Evolutionary conservation across 2,888 invertebrate species (phyloP).

Genomic region (Bellardia bayeri): DNA sequence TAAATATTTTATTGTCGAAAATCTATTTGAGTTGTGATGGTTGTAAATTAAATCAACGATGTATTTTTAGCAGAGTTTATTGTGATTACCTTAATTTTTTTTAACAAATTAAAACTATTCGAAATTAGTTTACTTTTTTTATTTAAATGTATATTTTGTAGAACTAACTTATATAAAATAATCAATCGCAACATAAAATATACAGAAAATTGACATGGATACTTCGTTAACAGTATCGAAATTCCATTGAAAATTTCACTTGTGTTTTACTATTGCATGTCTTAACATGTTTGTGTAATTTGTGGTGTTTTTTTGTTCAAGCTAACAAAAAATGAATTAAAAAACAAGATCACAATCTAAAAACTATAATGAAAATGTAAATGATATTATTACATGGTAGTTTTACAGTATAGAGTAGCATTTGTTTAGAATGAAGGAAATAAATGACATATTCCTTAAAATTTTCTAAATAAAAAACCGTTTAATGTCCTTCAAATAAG

Average conservation of each 20-base stretch:
- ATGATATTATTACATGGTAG: conserved; percentile 36
- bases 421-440: conserved; percentile 48
- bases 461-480: conserved; percentile 71
- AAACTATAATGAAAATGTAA: conserved; percentile 53
- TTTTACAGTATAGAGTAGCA: conserved; percentile 44
- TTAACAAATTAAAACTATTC: conserved; percentile 12
- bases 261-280: conserved; percentile 27
- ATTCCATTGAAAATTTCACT: conserved; percentile 36
- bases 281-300: conserved; percentile 27
- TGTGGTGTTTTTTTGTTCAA: conserved; percentile 48
- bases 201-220: conserved; percentile 49
- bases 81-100: not conserved
- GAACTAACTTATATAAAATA: conserved; percentile 64
- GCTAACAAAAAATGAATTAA: conserved; percentile 35
- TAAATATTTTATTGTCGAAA: too few relatives aligned
- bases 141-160: conserved; percentile 58
- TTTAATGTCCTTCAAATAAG: conserved; percentile 52
- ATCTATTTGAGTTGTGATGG: too few relatives aligned
- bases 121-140: conserved; percentile 33
- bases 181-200: conserved; percentile 61
- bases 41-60: too few relatives aligned
- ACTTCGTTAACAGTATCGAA: conserved; percentile 28
- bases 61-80: too few relatives aligned
- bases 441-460: conserved; percentile 71
- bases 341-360: conserved; percentile 50